phyloP scores from a whole-genome alignment of 2,888 invertebrate species.

The Conomelus anceps region DNA sequence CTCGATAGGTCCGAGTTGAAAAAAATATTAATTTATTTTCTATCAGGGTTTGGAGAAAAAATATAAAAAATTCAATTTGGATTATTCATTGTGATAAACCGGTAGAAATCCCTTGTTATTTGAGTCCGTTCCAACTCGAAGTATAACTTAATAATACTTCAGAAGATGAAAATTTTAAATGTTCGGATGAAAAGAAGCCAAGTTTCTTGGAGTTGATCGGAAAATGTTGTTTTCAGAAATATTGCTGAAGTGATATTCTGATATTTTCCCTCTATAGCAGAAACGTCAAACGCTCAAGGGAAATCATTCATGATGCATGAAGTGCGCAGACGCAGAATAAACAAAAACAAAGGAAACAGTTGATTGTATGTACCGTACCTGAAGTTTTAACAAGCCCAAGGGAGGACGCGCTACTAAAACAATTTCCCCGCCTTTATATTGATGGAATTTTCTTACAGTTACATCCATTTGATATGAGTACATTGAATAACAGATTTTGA shows the following conservation, averaged over 20 bases:
- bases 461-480: background rate
- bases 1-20: no score
- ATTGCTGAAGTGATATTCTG: background rate
- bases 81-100: no score
- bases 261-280: background rate
- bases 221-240: background rate
- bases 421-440: background rate
- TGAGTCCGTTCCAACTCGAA: no score
- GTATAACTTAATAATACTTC: no score
- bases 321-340: background rate
- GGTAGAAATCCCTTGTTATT: no score
- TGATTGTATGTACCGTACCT: background rate
- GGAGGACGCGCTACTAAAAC: background rate
- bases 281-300: background rate
- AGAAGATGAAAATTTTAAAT: background rate
- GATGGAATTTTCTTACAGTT: background rate
- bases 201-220: background rate
- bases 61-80: no score
- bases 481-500: no score
- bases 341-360: background rate
- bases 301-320: background rate
- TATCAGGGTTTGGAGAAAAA: no score
- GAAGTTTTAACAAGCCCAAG: background rate
- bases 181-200: background rate
- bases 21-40: no score